Evolutionary conservation across 1,140 invertebrate species (phyloP).

Genomic region (Drosophila mauritiana): DNA sequence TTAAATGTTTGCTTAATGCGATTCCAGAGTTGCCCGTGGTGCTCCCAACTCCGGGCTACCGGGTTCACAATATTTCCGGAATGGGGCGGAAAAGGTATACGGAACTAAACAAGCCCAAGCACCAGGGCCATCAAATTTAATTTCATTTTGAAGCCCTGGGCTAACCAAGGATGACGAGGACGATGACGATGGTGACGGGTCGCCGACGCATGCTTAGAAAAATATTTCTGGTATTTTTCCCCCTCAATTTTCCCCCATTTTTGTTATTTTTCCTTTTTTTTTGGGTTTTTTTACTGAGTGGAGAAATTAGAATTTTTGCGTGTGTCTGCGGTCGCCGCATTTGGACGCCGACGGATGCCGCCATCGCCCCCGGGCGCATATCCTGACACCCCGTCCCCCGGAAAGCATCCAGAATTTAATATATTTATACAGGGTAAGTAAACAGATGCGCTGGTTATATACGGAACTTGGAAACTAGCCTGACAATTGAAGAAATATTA

Average conservation of each 20-base stretch:
- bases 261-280: constrained; percentile 10
- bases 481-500: no score
- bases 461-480: background rate
- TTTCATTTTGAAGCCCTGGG: constrained; percentile 80
- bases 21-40: constrained; percentile 70
- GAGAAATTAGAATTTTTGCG: constrained; percentile 77
- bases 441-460: background rate
- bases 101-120: constrained; percentile 72
- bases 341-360: constrained; percentile 70
- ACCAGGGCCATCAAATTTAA: constrained; percentile 77
- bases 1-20: constrained; percentile 84
- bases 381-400: constrained; percentile 47
- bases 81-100: constrained; percentile 49
- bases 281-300: constrained; percentile 58
- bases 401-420: constrained; percentile 67
- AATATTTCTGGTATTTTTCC: constrained; percentile 79
- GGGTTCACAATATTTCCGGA: constrained; percentile 15
- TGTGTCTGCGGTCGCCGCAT: constrained; percentile 71
- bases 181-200: constrained; percentile 43
- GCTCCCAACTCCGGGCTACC: constrained; percentile 17
- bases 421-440: constrained; percentile 63
- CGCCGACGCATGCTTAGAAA: constrained; percentile 73
- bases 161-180: constrained; percentile 66
- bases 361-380: constrained; percentile 51
- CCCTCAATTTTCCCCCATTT: constrained; percentile 19